Base-by-base conservation (phyloP, 2,113 vertebrate genomes). In the Himantopus leucocephalus region DNA sequence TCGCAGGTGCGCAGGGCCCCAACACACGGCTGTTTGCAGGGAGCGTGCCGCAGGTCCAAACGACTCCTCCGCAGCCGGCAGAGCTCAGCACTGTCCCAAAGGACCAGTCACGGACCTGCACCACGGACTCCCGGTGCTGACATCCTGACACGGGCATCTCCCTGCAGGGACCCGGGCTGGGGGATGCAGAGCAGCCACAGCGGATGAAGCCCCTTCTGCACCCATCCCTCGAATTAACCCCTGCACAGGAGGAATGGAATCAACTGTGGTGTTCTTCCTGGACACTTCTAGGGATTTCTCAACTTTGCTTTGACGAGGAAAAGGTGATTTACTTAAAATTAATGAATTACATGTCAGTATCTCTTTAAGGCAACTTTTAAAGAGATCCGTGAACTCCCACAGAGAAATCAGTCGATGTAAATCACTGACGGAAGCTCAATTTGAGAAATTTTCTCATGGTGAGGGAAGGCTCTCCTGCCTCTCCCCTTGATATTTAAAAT, bases 181-280 rank as follows among this genome's bases (percentile, higher is more conserved):
- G 12, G 20, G 48, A 50, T 5, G 20, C 32, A 16, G 0, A 1
- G 56, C 26, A 45, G 64, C 30, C 56, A 7, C 1, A 5, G 50
- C 2, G 4, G 41, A 15, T 12, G 15, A 70, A 81, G 45, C 5
- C 35, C 22, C 8, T 39, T 43, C 62, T 32, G 39, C 32, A 9
- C 19, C 30, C 43, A 26, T 20, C 14, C 39, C 16, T 45, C 5
- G 0, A 34, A 56, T 13, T 12, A 23, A 56, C 12, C 26, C n/a
- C 19, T 37, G 27, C 1, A 8, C 30, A 17, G 63, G n/a, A 39
- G 55, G 52, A 80, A 10, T 5, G 34, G 58, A 35, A 85, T 6
- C n/a, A 18, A 14, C 35, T 27, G 23, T 3, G 2, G 27, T 10
- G 21, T n/a, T 78, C 41, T 41, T 10, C 39, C 56, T 16, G 47